A percentile compares a stretch with the other conserved stretches of the same genome.
These are phyloP conservation scores for Heliconius nattereri DNA, from an alignment of 1,140 invertebrate species.

Conservation along the genomic window DNA sequence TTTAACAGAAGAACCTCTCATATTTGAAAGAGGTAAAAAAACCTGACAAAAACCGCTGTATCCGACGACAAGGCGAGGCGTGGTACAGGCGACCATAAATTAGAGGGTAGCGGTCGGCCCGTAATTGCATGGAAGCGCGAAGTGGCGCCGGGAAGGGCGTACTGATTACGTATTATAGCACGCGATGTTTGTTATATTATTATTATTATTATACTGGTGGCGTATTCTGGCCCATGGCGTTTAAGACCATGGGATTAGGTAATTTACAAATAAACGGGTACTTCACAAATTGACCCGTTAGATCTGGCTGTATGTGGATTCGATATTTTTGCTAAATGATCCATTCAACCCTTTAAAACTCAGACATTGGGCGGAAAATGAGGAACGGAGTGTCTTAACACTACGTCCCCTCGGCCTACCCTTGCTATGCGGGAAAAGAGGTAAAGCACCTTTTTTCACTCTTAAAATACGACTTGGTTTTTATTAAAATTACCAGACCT, in stretches of 20 bases:
- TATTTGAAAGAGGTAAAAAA: not conserved
- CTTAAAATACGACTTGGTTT: not conserved
- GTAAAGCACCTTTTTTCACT: too few species aligned
- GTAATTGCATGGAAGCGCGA: conserved; percentile 49
- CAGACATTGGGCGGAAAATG: too few species aligned
- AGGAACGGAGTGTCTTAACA: too few species aligned
- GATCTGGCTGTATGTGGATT: not conserved
- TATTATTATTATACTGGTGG: conserved; percentile 40
- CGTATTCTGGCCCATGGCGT: not conserved
- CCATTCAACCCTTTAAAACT: too few species aligned
- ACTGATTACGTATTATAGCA: conserved; percentile 47
- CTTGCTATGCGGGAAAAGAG: too few species aligned
- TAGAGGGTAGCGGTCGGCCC: conserved; percentile 55
- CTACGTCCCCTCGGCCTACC: too few species aligned
- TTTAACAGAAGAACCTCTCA: not conserved
- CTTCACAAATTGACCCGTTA: not conserved
- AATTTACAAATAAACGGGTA: not conserved
- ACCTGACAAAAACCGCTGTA: not conserved
- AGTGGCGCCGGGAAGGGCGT: conserved; percentile 41
- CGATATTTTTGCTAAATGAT: not conserved
- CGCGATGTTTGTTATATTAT: conserved; percentile 49
- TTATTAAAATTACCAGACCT: not conserved
- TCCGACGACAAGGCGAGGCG: conserved; percentile 29
- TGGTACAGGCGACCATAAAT: conserved; percentile 67
- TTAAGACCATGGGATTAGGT: not conserved